Base-by-base conservation (phyloP, 2,888 invertebrate species). In the Nasonovia ribisnigri region DNA sequence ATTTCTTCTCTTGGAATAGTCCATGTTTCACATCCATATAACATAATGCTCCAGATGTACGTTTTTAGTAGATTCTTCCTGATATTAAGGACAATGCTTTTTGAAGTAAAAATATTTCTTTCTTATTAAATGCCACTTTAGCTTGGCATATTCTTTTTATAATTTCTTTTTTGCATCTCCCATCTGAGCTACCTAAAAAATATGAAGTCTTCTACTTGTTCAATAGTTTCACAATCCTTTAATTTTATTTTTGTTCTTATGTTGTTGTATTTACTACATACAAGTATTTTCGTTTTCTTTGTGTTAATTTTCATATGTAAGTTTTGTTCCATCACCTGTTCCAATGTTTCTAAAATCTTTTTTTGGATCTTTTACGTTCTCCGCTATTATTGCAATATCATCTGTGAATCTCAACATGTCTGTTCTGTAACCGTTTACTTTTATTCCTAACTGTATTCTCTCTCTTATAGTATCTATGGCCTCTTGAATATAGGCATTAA, bases 321-420 rank as follows among this genome's bases (percentile, higher is more conserved):
- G 67, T 92, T 48, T 29, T 84, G 60, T 67, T 88, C 29, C 67
- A 88, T 57, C 20, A 54, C 87, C 43, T 86, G 43, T 43, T 87
- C 29, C 86, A 92, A 57, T 84, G 86, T 84, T 86, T 24, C n/a
- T 86, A 86, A 57, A 86, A 60, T 0, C n/a, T 24, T 0, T 77
- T 91, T 46, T 54, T 46, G 46, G 77, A 51, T 92, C 54, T 43
- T 92, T 84, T 86, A 86, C 36, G 36, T 84, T 51, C 48, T 46
- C 54, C 67, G 90, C 89, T 84, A 90, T 36, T 89, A 93, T 42
- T 48, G 84, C 93, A 67, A 91, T 86, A 8, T 93, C 90, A 43
- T 90, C 57, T 20, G 86, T 90, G 13, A 90, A 93, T 90, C 93
- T 93, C 42, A 90, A 24, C 90, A 90, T 93, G 46, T 90, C 89